Base-by-base conservation (phyloP, 1,140 invertebrate species). In the Latrodectus geometricus region DNA sequence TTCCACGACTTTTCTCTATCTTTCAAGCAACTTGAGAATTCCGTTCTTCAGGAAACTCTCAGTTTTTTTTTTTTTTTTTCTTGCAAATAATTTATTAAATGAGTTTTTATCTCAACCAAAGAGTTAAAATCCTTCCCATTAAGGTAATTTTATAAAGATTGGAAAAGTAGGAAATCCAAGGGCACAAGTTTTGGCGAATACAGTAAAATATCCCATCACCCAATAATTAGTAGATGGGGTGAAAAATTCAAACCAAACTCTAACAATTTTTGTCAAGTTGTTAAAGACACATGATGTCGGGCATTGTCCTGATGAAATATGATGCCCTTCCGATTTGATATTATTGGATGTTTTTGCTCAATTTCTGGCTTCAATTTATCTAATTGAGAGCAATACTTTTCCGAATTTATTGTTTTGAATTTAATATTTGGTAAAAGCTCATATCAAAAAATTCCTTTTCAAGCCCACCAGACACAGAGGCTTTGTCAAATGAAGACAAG, bases 141-240 rank as follows among this genome's bases (percentile, higher is more conserved):
- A 35, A 35, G 1, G 35, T 1, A 35, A 35, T 35, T 5, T 35
- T 35, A 3, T 35, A 35, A 35, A 3, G 2, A 35, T 35, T 5
- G 35, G 35, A 35, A 35, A 35, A 35, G 5, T 83, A 91, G 90
- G 78, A 88, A 92, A 75, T 92, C 91, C 80, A 89, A 90, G 88
- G 90, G 90, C 80, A 91, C 89, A 9, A 92, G 52, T 89, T 93
- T 91, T 83, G 90, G 91, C 86, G 89, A 90, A 89, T 91, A 92
- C 77, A 90, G 91, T n/a, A n/a, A n/a, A n/a, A n/a, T n/a, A n/a
- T n/a, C n/a, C n/a, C n/a, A n/a, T n/a, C n/a, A n/a, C n/a, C n/a
- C n/a, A n/a, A n/a, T n/a, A n/a, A n/a, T n/a, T n/a, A n/a, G n/a
- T 89, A 91, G 91, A 89, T 92, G 91, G 76, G 87, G 81, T 69